Conservation (phyloP, 2,888 invertebrate genomes). For the Agonopterix subpropinquella region DNA sequence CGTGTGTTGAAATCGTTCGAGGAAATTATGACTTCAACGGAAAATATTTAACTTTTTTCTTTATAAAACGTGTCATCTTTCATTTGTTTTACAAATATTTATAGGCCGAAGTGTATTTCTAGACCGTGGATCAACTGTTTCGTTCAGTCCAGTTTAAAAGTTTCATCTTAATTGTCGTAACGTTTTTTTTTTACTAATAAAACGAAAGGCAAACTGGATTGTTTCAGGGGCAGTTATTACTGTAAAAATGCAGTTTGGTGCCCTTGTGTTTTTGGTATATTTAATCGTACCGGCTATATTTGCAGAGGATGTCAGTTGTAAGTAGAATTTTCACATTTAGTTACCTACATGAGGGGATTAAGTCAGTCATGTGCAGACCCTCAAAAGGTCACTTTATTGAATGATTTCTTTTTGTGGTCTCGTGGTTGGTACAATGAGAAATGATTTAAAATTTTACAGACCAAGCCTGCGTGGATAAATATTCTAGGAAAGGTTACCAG, state of each 20-base stretch:
- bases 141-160: no score
- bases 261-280: constrained; percentile 35
- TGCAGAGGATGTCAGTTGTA: constrained; percentile 64
- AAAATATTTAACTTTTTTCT: constrained; percentile 44
- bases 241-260: constrained; percentile 39
- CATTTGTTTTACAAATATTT: constrained; percentile 55
- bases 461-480: constrained; percentile 69
- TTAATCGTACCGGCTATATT: constrained; percentile 32
- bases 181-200: no score
- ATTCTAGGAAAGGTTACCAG: constrained; percentile 69
- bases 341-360: not conserved
- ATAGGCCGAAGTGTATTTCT: no score
- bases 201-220: not conserved
- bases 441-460: constrained; percentile 30
- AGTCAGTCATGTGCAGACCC: no score
- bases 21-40: constrained; percentile 29
- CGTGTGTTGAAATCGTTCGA: constrained; percentile 37
- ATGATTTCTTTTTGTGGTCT: not conserved
- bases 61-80: constrained; percentile 32
- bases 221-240: constrained; percentile 14
- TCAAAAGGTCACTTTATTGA: no score
- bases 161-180: no score
- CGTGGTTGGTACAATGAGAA: not conserved
- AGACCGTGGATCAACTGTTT: no score
- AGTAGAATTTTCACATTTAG: constrained; percentile 24